phyloP scores from a whole-genome alignment of 2,113 vertebrate genomes.

The Corythoichthys haematopterus region DNA sequence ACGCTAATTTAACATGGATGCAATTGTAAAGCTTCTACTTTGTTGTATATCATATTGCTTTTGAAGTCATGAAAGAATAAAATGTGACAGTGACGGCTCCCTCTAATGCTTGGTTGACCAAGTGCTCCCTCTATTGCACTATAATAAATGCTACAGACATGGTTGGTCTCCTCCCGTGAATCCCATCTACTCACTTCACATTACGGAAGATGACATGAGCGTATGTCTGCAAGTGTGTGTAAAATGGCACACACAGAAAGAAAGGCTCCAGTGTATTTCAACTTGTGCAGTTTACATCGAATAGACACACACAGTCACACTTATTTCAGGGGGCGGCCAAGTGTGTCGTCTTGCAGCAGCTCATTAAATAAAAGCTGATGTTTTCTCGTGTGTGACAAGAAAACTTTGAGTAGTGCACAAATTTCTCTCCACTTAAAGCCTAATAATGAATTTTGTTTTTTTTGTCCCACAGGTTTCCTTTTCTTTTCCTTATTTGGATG shows the following conservation, averaged over 20 bases:
- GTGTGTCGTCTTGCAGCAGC: neutral
- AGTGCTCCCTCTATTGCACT: slow-evolving; percentile 17
- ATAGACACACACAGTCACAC: neutral
- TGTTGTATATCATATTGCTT: neutral
- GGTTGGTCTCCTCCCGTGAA: neutral
- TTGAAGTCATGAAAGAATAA: neutral
- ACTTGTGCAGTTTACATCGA: neutral
- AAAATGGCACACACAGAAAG: neutral
- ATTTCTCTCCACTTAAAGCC: neutral
- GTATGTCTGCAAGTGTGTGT: neutral
- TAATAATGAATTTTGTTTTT: neutral
- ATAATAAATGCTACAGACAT: slow-evolving; percentile 6
- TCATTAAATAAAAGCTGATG: slow-evolving; percentile 3
- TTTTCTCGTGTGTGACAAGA: slow-evolving; percentile 9
- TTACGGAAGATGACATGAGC: neutral
- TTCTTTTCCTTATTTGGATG: neutral
- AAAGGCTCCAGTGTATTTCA: neutral
- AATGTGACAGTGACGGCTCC: neutral
- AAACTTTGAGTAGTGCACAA: neutral
- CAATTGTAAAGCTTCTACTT: neutral
- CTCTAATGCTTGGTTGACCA: slow-evolving; percentile 12
- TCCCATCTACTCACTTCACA: neutral
- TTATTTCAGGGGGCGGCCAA: neutral
- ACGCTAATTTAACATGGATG: neutral
- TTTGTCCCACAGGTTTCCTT: neutral